A percentile compares a stretch with the other conserved stretches of the same genome.
phyloP scores from a whole-genome alignment of 1,140 invertebrate species.

The Drosophila pachea region DNA sequence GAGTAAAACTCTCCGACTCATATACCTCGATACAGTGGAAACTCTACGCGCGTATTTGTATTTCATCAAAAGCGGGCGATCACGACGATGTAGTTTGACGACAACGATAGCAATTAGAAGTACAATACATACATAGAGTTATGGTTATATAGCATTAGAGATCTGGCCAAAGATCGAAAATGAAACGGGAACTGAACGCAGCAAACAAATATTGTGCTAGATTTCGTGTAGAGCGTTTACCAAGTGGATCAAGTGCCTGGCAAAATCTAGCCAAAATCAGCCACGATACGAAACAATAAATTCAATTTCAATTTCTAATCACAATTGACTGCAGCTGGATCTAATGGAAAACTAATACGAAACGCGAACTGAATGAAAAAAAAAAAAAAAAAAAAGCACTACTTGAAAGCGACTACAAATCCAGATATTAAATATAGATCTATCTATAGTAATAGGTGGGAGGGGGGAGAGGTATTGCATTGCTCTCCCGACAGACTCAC shows the following conservation, averaged over 20 bases:
- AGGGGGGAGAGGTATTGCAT: too few relatives aligned
- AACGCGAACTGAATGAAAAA: too few relatives aligned
- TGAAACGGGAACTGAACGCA: too few relatives aligned
- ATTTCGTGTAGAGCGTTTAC: neutral
- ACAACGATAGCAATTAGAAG: slow-evolving; percentile 69
- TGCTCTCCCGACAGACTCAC: slow-evolving; percentile 82
- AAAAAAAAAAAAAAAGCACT: too few relatives aligned
- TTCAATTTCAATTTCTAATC: too few relatives aligned
- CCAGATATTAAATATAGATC: neutral
- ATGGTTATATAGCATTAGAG: slow-evolving; percentile 69
- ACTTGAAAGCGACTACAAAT: neutral
- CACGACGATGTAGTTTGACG: slow-evolving; percentile 59
- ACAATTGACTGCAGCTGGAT: too few relatives aligned
- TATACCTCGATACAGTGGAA: slow-evolving; percentile 78
- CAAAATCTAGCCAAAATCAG: neutral
- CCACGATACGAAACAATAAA: neutral
- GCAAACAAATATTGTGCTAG: too few relatives aligned
- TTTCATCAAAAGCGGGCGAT: slow-evolving; percentile 47
- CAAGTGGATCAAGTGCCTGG: neutral
- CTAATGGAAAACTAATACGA: too few relatives aligned
- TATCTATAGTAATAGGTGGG: neutral
- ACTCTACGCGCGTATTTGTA: slow-evolving; percentile 61
- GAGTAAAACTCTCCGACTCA: slow-evolving; percentile 6
- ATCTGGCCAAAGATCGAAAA: slow-evolving; percentile 31
- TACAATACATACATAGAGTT: slow-evolving; percentile 62